These are phyloP conservation scores for Acanthosepion lycidas DNA, from an alignment of 2,888 invertebrate genomes.

Conservation along the genomic window DNA sequence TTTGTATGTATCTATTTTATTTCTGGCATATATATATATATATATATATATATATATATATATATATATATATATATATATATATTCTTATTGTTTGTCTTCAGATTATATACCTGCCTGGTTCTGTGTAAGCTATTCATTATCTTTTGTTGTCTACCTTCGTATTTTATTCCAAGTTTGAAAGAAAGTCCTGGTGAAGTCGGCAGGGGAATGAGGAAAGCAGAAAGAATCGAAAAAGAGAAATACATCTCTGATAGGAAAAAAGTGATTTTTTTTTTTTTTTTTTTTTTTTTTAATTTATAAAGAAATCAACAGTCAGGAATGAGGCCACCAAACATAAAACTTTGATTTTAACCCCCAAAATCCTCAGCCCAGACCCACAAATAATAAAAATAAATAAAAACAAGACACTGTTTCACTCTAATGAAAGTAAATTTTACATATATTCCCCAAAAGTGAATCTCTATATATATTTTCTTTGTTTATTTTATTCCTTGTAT, in stretches of 20 bases:
- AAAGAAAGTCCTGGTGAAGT: not conserved
- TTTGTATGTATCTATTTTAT: too few relatives aligned
- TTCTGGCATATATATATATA: too few relatives aligned
- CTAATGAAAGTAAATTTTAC: not conserved
- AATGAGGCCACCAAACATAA: not conserved
- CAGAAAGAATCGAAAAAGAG: not conserved
- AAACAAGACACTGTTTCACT: not conserved
- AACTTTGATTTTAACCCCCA: not conserved
- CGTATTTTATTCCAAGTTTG: not conserved
- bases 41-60: too few relatives aligned
- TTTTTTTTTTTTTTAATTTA: too few relatives aligned
- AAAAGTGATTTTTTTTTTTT: too few relatives aligned
- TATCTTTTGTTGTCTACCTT: not conserved
- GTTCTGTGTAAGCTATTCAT: not conserved
- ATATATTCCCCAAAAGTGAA: too few relatives aligned
- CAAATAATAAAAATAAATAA: not conserved
- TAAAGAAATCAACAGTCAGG: not conserved
- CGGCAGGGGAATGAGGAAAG: not conserved
- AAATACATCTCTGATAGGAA: not conserved
- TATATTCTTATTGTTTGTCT: not conserved
- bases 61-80: too few relatives aligned
- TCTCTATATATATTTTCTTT: too few relatives aligned
- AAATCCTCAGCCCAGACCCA: not conserved
- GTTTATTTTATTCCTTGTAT: too few relatives aligned
- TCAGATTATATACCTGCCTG: not conserved